Base-by-base conservation (phyloP, 2,888 invertebrate genomes). In the Malacosoma neustria region DNA sequence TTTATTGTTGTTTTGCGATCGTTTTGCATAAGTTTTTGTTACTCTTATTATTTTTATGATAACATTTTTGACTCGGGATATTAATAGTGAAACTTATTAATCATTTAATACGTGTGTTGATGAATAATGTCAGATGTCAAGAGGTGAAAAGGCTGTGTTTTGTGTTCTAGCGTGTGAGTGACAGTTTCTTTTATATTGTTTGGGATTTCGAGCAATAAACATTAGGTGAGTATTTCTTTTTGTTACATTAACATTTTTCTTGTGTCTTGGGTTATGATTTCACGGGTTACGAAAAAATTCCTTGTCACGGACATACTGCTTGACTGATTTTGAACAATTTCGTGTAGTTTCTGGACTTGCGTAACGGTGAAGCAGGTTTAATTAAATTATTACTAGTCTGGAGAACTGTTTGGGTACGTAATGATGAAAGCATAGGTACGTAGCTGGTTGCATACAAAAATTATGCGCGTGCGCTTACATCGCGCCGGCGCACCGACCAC, bases 71-170 rank as follows among this genome's bases (percentile, higher is more conserved):
- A 61, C 61, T 59, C 50, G 52, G 65, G 53, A 56, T 55, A 63
- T 71, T 61, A 56, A 58, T 62, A 61, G 72, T 77, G 72, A 62
- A 64, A 64, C 62, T 64, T 62, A 66, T 62, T 67, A 61, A 74
- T 74, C 73, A 50, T 66, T 57, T 54, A 67, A 57, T 52, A 49
- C 61, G 53, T 48, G 55, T 63, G 66, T 60, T 43, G 57, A 56
- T 65, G 60, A 72, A 66, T 63, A 66, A 81, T 84, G 81, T 80
- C 77, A 81, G 79, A 84, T 84, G 84, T 84, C 81, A 82, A 81
- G 79, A 84, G 80, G 84, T 85, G 82, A 81, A 72, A 73, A 74
- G 58, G 67, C 57, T 65, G 76, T 80, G 77, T 74, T 73, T 77
- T 72, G 80, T 82, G 74, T 74, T 63, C 48, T 70, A 75, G 67